These are phyloP conservation scores for Lycopodina hypogea DNA, from an alignment of 37 sponge, comb jelly and placozoan genomes.

Conservation along the genomic window DNA sequence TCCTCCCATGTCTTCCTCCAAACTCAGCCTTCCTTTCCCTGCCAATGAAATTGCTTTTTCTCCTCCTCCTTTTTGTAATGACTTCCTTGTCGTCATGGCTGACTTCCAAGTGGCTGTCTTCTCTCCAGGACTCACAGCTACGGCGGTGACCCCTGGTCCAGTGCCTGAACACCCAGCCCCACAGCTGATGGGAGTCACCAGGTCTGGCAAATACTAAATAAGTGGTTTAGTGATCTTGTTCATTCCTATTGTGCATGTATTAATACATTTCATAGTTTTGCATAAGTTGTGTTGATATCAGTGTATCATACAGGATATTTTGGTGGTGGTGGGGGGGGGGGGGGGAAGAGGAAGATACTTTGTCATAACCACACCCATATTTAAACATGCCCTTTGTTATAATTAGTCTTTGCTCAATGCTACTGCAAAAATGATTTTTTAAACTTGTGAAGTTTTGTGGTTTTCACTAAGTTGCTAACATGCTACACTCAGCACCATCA, in stretches of 20 bases:
- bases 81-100: conserved; percentile 47
- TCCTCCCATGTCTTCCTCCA: conserved; percentile 85
- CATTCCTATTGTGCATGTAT: neutral
- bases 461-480: too few relatives aligned
- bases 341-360: too few relatives aligned
- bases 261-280: neutral
- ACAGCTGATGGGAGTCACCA: conserved; percentile 24
- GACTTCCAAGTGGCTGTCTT: conserved; percentile 36
- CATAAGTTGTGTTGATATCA: too few relatives aligned
- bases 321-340: too few relatives aligned
- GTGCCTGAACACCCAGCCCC: conserved; percentile 6
- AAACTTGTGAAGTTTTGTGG: too few relatives aligned
- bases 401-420: too few relatives aligned
- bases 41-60: conserved; percentile 51
- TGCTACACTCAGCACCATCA: too few relatives aligned
- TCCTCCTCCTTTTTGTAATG: conserved; percentile 54
- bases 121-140: neutral
- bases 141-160: neutral
- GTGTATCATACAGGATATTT: neutral
- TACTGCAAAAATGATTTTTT: too few relatives aligned
- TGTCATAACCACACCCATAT: too few relatives aligned
- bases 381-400: too few relatives aligned
- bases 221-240: neutral
- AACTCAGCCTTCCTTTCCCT: conserved; percentile 38
- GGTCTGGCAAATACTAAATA: conserved; percentile 10